phyloP scores from a whole-genome alignment of 1,140 invertebrate species.

The Vanessa tameamea region DNA sequence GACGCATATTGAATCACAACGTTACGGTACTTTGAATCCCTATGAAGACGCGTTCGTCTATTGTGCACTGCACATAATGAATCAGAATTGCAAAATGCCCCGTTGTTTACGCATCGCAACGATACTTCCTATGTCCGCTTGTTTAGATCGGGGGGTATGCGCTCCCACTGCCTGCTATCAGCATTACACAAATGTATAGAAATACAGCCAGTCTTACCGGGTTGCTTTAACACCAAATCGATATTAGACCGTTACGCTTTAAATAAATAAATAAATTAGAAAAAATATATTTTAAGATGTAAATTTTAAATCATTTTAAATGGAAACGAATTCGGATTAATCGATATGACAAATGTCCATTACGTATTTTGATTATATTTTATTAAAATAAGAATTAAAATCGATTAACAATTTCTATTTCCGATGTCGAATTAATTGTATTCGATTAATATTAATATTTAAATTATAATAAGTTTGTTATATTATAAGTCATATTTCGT shows the following conservation, averaged over 20 bases:
- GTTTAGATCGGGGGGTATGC: constrained; percentile 31
- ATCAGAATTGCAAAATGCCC: constrained; percentile 71
- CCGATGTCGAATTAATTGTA: too few species aligned
- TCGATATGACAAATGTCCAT: too few species aligned
- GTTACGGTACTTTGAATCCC: constrained; percentile 13
- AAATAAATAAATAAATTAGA: not conserved
- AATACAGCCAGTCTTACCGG: constrained; percentile 6
- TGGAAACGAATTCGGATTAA: not conserved
- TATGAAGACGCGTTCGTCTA: constrained; percentile 42
- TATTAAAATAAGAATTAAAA: too few species aligned
- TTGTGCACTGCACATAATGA: constrained; percentile 51
- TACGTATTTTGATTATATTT: too few species aligned
- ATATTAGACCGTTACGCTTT: not conserved
- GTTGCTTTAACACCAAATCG: not conserved
- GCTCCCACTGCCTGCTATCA: constrained; percentile 15
- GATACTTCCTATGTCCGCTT: constrained; percentile 56
- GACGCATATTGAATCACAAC: constrained; percentile 10
- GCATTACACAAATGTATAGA: constrained; percentile 22
- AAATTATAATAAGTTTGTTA: too few species aligned
- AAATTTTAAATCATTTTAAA: not conserved
- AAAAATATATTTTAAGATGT: not conserved
- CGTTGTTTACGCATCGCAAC: constrained; percentile 51
- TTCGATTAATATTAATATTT: not conserved
- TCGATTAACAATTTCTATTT: too few species aligned
- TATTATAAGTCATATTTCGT: too few species aligned